Evolutionary conservation across 2,888 invertebrate genomes (phyloP).

Genomic region (Boloria euphrosyne): DNA sequence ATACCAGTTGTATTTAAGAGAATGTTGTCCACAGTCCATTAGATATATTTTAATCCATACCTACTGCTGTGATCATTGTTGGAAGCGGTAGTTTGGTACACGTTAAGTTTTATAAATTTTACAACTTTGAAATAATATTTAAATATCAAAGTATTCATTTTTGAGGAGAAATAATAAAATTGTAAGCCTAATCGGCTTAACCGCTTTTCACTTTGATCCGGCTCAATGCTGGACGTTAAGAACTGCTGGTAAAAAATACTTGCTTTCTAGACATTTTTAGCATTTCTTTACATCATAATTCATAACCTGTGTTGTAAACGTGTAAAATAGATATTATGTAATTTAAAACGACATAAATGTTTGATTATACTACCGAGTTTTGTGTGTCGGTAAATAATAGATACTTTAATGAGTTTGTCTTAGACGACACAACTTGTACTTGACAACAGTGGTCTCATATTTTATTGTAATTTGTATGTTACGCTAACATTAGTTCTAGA

Average conservation of each 20-base stretch:
- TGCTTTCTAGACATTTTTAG: slow-evolving; percentile 10
- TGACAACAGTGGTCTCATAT: background rate
- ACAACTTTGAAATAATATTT: background rate
- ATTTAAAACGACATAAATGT: slow-evolving; percentile 5
- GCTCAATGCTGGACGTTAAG: background rate
- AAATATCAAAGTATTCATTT: slow-evolving; percentile 4
- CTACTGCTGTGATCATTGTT: slow-evolving; percentile 14
- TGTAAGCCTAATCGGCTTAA: background rate
- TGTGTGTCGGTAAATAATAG: background rate
- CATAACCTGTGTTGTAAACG: background rate
- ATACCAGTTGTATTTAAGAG: slow-evolving; percentile 23
- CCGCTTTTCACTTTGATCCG: slow-evolving; percentile 10
- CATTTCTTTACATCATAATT: background rate
- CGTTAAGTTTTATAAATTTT: slow-evolving; percentile 19
- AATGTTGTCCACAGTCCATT: slow-evolving; percentile 38
- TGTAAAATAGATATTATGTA: no score
- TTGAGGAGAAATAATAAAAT: background rate
- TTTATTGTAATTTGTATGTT: background rate
- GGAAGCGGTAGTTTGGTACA: slow-evolving; percentile 10
- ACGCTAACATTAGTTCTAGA: slow-evolving; percentile 51
- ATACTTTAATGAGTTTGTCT: slow-evolving; percentile 5
- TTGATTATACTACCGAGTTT: slow-evolving; percentile 2
- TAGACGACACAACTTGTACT: background rate
- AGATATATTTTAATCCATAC: slow-evolving; percentile 28
- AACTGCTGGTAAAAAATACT: background rate